Evolutionary conservation across 1,140 invertebrate species (phyloP), one percentile per base, ranked within the genome.

Genomic region (Mizuhopecten yessoensis): DNA sequence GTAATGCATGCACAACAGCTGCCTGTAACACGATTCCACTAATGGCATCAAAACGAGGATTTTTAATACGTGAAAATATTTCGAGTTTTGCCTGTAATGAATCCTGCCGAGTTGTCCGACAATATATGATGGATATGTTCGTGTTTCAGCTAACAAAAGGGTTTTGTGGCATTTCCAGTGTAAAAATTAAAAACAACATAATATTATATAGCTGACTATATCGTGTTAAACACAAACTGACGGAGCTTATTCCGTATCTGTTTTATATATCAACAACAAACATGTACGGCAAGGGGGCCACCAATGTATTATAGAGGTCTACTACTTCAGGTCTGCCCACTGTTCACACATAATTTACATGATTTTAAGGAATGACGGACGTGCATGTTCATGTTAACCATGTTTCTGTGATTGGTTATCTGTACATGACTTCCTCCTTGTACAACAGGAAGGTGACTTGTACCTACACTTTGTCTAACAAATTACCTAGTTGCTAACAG

Each of bases 61-160:
- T 75, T 75, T 29, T 75, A 29, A 75, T 75, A n/a, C 57, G 57
- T 75, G 57, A 75, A 75, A 75, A 75, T 75, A 75, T 75, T 23
- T 75, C 11, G 57, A 29, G 23, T 29, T 29, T 29, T n/a, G 57
- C n/a, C n/a, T 75, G 57, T 75, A 75, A 75, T 75, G 57, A 75
- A 75, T 75, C 57, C n/a, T 75, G n/a, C 57, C 57, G 57, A 75
- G 57, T 75, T 75, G 57, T 75, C 57, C 17, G 23, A 75, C 57
- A 29, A 75, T 75, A 75, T 75, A 75, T 75, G 57, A 75, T 75
- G 57, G 57, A 75, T 75, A 75, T 75, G 23, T 75, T 75, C 23
- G 57, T 75, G 57, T 29, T 75, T 29, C n/a, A 75, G 23, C 23
- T 7, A 75, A n/a, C 57, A 75, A 29, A 75, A 7, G n/a, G 5